Evolutionary conservation across 2,888 invertebrate genomes (phyloP).

Genomic region (Patella pellucida): DNA sequence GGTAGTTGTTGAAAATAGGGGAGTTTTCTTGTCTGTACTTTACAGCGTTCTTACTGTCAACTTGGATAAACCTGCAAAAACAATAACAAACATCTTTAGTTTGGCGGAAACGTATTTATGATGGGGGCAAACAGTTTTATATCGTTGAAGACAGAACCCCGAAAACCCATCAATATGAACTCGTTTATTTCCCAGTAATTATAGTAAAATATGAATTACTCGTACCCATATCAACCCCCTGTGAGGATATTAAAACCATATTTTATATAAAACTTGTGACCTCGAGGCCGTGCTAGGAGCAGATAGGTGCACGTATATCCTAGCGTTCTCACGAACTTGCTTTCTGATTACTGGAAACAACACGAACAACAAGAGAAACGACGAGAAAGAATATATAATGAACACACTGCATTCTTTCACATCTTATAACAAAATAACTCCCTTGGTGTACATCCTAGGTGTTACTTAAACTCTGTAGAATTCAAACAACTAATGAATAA

Average conservation of each 20-base stretch:
- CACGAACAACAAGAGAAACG: no score
- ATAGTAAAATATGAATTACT: background rate
- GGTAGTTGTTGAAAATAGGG: background rate
- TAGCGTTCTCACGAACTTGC: no score
- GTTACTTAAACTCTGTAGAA: background rate
- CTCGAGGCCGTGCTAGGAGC: no score
- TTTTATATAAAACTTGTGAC: background rate
- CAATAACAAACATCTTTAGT: background rate
- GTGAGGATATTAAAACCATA: constrained; percentile 1
- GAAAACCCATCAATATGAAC: background rate
- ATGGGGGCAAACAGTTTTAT: no score
- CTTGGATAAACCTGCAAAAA: constrained; percentile 2
- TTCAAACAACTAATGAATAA: background rate
- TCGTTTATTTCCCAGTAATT: background rate
- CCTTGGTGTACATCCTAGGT: background rate
- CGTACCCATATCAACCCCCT: background rate
- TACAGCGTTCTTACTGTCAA: background rate
- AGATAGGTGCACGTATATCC: no score
- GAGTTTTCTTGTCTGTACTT: background rate
- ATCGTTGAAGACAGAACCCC: no score
- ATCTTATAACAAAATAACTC: constrained; percentile 3
- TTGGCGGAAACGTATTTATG: background rate
- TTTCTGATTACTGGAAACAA: no score
- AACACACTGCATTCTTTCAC: constrained; percentile 1
- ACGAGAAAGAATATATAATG: no score